phyloP scores from a whole-genome alignment of 1,140 invertebrate genomes.

The Conus ventricosus region DNA sequence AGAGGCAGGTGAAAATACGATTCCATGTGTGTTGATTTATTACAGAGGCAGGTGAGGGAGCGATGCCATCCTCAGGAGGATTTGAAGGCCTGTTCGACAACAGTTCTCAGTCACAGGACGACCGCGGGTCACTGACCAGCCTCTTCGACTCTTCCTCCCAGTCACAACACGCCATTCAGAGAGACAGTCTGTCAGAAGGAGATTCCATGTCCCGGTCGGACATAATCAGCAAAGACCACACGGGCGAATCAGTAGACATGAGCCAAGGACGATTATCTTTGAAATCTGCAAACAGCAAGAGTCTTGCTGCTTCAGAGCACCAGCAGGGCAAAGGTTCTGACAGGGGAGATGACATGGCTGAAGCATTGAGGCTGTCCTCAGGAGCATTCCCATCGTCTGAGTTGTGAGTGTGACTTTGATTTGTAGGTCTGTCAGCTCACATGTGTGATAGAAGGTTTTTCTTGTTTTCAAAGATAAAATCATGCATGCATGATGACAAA shows the following conservation, averaged over 20 bases:
- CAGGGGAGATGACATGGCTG: conserved; percentile 51
- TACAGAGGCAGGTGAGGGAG: background rate
- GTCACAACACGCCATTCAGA: background rate
- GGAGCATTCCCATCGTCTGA: conserved; percentile 60
- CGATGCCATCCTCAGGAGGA: background rate
- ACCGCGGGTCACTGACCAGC: conserved; percentile 3
- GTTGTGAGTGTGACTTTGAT: background rate
- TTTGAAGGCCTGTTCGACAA: conserved; percentile 11
- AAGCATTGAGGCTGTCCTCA: conserved; percentile 71
- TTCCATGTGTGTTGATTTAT: background rate
- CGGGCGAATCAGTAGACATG: background rate
- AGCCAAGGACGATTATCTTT: background rate
- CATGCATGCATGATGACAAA: no score
- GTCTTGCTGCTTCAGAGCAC: background rate
- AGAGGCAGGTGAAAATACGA: no score
- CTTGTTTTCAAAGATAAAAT: no score
- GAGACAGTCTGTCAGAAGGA: background rate
- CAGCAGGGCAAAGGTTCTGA: background rate
- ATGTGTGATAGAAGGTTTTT: no score
- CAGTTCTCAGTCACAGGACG: conserved; percentile 17
- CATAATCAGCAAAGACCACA: background rate
- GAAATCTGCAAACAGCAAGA: background rate
- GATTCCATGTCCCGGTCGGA: background rate
- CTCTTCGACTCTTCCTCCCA: conserved; percentile 18
- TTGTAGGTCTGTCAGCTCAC: no score